phyloP scores from a whole-genome alignment of 2,888 invertebrate species.

The Octodonta nipae region DNA sequence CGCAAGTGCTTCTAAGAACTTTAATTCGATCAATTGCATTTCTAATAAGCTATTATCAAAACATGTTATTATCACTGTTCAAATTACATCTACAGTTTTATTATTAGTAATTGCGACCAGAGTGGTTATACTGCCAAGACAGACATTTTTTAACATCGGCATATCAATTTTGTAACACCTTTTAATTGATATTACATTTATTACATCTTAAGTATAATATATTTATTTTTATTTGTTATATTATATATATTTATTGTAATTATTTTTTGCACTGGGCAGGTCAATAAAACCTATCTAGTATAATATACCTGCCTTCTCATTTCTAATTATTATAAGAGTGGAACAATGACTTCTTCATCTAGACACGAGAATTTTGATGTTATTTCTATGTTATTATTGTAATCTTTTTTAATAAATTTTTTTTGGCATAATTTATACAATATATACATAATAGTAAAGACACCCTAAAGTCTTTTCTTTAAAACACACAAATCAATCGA shows the following conservation, averaged over 20 bases:
- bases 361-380: conserved; percentile 17
- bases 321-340: too few relatives aligned
- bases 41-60: conserved; percentile 15
- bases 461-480: too few relatives aligned
- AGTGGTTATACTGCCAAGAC: conserved; percentile 29
- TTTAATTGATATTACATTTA: too few relatives aligned
- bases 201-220: too few relatives aligned
- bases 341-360: too few relatives aligned
- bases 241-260: conserved; percentile 24
- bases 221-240: conserved; percentile 19
- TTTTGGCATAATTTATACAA: conserved; percentile 19
- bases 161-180: conserved; percentile 20
- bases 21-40: conserved; percentile 34
- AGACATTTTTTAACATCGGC: conserved; percentile 23
- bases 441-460: conserved; percentile 7
- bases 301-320: conserved; percentile 23
- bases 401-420: conserved; percentile 19
- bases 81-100: conserved; percentile 22
- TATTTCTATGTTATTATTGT: conserved; percentile 16
- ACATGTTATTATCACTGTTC: conserved; percentile 21
- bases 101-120: conserved; percentile 19
- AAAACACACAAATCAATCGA: too few relatives aligned
- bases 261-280: conserved; percentile 24
- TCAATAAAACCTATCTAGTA: conserved; percentile 26
- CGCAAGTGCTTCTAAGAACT: conserved; percentile 84